A percentile compares a stretch with the other conserved stretches of the same genome.
Conservation (phyloP, 2,888 invertebrate genomes). For the Lydus trimaculatus region DNA sequence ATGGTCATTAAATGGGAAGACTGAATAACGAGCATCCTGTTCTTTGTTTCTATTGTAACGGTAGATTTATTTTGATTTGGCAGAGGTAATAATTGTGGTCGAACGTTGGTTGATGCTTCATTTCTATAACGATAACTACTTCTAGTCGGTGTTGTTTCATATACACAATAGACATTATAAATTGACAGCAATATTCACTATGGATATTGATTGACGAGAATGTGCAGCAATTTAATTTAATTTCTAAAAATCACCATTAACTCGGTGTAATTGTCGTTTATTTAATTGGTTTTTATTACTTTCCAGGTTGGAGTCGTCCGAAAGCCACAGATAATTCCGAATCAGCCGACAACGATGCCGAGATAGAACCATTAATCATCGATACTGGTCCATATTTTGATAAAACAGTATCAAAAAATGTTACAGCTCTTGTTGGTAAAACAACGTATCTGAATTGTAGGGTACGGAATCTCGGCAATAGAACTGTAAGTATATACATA, state of each 20-base stretch:
- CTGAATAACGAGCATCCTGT: background rate
- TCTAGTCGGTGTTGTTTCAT: background rate
- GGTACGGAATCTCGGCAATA: slow-evolving; percentile 77
- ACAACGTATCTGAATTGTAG: slow-evolving; percentile 79
- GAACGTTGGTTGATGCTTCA: background rate
- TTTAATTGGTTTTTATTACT: slow-evolving; percentile 18
- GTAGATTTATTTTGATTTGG: background rate
- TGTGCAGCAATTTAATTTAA: slow-evolving; percentile 32
- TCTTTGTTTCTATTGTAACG: background rate
- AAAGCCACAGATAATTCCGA: slow-evolving; percentile 53
- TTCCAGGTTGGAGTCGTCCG: slow-evolving; percentile 48
- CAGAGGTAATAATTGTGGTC: background rate
- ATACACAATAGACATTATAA: slow-evolving; percentile 10
- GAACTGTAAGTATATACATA: slow-evolving; percentile 69
- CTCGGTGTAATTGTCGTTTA: slow-evolving; percentile 24
- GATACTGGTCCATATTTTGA: slow-evolving; percentile 76
- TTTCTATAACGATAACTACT: background rate
- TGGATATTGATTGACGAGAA: slow-evolving; percentile 34
- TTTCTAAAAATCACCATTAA: slow-evolving; percentile 33
- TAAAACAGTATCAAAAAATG: slow-evolving; percentile 74
- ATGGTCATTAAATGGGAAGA: no score
- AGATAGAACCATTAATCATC: slow-evolving; percentile 60
- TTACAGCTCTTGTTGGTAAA: slow-evolving; percentile 80
- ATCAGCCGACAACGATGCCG: slow-evolving; percentile 56
- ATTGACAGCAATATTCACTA: slow-evolving; percentile 30